phyloP scores from a whole-genome alignment of 2,888 invertebrate species.

The Xanthorhoe spadicearia region DNA sequence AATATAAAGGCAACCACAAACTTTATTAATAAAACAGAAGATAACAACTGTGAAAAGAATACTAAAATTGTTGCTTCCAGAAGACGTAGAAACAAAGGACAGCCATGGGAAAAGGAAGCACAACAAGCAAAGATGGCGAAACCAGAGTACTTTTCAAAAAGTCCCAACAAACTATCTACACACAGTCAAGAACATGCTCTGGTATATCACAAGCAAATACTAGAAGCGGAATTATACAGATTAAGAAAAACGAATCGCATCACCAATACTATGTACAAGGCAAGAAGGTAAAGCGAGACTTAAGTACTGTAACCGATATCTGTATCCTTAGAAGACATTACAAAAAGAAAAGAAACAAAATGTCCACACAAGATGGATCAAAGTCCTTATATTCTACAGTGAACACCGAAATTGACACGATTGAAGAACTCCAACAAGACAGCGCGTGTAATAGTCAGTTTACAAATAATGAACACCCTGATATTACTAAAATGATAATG shows the following conservation, averaged over 20 bases:
- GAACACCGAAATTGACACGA: conserved; percentile 55
- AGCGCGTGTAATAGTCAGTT: conserved; percentile 58
- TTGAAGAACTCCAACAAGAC: conserved; percentile 54
- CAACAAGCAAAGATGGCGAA: conserved; percentile 47
- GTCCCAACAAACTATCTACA: conserved; percentile 56
- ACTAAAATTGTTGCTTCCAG: conserved; percentile 76
- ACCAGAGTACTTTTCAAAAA: conserved; percentile 65
- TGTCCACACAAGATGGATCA: conserved; percentile 47
- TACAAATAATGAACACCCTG: conserved; percentile 46
- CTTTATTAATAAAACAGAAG: conserved; percentile 11
- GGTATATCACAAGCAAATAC: conserved; percentile 55
- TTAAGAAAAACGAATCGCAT: conserved; percentile 56
- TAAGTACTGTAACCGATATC: conserved; percentile 71
- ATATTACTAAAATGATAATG: conserved; percentile 61
- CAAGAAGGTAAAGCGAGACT: conserved; percentile 63
- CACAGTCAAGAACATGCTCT: conserved; percentile 62
- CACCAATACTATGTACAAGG: conserved; percentile 50
- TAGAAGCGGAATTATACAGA: conserved; percentile 52
- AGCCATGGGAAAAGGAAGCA: conserved; percentile 59
- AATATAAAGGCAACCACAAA: not conserved
- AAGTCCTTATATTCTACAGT: conserved; percentile 59
- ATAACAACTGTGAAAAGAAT: conserved; percentile 60
- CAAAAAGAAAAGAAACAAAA: conserved; percentile 57
- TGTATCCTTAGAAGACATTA: conserved; percentile 66
- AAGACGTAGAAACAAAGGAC: conserved; percentile 46